phyloP scores from a whole-genome alignment of 2,797 vertebrate species.

The Melanotaenia boesemani region DNA sequence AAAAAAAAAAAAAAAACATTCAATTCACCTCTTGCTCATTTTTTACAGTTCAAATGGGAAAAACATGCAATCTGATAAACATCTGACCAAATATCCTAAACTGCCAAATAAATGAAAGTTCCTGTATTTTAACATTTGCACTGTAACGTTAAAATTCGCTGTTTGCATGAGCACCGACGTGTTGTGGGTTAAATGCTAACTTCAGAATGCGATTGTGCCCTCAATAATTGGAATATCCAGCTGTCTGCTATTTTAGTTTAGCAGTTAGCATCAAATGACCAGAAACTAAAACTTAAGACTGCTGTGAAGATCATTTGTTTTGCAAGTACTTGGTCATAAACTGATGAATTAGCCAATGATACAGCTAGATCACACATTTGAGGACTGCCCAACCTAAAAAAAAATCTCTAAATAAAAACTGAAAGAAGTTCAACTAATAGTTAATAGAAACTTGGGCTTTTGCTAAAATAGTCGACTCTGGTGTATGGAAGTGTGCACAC shows the following conservation, averaged over 20 bases:
- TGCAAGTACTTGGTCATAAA: not conserved
- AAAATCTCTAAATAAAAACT: not conserved
- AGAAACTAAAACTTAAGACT: not conserved
- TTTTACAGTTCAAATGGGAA: not conserved
- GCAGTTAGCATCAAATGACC: not conserved
- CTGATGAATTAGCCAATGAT: not conserved
- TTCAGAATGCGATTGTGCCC: not conserved
- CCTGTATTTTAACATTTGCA: not conserved
- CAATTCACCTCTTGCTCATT: constrained; percentile 44
- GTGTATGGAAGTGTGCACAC: not conserved
- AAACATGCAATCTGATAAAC: not conserved
- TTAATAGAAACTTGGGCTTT: not conserved
- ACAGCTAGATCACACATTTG: not conserved
- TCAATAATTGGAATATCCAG: not conserved
- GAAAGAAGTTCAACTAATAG: not conserved
- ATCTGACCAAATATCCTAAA: not conserved
- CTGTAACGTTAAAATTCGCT: not conserved
- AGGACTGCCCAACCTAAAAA: not conserved
- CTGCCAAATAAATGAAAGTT: not conserved
- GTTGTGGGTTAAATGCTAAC: not conserved
- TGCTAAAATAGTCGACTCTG: not conserved
- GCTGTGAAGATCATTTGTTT: not conserved
- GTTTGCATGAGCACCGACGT: no score
- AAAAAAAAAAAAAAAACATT: constrained; percentile 76
- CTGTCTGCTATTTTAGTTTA: not conserved